Evolutionary conservation across 2,888 invertebrate species (phyloP).

Genomic region (Acanthosepion pharaonis): DNA sequence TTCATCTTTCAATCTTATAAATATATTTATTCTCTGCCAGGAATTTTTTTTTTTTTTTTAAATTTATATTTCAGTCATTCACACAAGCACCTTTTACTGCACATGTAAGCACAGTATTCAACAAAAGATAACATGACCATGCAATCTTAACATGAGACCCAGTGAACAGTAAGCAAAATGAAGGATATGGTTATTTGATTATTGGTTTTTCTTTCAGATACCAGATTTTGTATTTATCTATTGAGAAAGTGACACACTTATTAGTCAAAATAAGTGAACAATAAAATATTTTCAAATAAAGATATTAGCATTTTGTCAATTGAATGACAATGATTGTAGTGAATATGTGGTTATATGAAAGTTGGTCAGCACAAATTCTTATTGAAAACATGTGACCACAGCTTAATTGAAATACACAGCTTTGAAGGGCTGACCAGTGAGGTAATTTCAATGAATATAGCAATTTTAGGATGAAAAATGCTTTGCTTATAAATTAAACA

Average conservation of each 20-base stretch:
- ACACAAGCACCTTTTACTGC: not conserved
- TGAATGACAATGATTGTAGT: not conserved
- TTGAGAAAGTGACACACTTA: not conserved
- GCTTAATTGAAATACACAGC: not conserved
- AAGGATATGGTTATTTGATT: not conserved
- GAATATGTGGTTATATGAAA: not conserved
- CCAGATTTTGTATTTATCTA: not conserved
- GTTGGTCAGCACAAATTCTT: not conserved
- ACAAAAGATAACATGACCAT: not conserved
- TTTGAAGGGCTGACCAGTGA: not conserved
- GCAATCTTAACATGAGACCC: not conserved
- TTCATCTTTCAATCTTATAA: constrained; percentile 9
- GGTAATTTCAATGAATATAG: not conserved
- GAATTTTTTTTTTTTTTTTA: not conserved
- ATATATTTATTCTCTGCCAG: constrained; percentile 21
- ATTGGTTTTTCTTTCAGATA: not conserved
- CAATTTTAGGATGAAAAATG: not conserved
- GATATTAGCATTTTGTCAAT: not conserved
- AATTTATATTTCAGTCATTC: not conserved
- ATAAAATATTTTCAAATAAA: not conserved
- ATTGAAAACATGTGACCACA: not conserved
- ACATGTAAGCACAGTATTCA: not conserved
- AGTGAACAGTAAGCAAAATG: not conserved
- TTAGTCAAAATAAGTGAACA: not conserved
- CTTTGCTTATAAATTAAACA: not conserved